A percentile compares a stretch with the other conserved stretches of the same genome.
These are phyloP conservation scores for Puffinus mauretanicus DNA, from an alignment of 2,113 vertebrate species.

Conservation along the genomic window DNA sequence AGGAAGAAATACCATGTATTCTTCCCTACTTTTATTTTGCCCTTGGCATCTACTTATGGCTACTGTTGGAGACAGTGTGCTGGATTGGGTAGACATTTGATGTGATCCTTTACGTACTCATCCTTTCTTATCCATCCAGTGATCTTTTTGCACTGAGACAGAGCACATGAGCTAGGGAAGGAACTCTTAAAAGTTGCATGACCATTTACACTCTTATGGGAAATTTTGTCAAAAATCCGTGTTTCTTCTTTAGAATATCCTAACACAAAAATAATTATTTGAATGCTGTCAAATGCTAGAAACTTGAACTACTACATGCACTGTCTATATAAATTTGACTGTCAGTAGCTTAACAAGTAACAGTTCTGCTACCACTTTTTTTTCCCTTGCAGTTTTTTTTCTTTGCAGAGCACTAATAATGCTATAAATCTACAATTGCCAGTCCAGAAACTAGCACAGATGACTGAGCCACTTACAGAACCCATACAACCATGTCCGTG, in stretches of 20 bases:
- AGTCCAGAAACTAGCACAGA: neutral
- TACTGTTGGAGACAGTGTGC: neutral
- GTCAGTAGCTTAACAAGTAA: neutral
- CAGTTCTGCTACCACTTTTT: neutral
- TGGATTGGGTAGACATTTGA: neutral
- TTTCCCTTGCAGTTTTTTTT: neutral
- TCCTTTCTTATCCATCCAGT: neutral
- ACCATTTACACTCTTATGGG: accelerated
- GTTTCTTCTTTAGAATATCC: neutral
- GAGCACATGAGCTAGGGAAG: neutral
- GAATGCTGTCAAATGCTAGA: neutral
- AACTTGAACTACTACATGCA: neutral
- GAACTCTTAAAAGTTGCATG: neutral
- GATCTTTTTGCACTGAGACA: neutral
- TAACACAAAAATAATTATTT: neutral
- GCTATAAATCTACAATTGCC: neutral
- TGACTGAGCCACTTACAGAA: neutral
- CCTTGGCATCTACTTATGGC: neutral
- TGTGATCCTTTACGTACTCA: neutral
- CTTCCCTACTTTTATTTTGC: neutral
- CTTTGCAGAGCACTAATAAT: neutral
- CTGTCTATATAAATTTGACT: neutral
- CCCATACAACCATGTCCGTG: too few relatives aligned
- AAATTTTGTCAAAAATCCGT: neutral
- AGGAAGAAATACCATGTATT: accelerated